Evolutionary conservation across 1,140 invertebrate genomes (phyloP), one percentile per base, ranked within the genome.

Genomic region (Eriocheir sinensis): DNA sequence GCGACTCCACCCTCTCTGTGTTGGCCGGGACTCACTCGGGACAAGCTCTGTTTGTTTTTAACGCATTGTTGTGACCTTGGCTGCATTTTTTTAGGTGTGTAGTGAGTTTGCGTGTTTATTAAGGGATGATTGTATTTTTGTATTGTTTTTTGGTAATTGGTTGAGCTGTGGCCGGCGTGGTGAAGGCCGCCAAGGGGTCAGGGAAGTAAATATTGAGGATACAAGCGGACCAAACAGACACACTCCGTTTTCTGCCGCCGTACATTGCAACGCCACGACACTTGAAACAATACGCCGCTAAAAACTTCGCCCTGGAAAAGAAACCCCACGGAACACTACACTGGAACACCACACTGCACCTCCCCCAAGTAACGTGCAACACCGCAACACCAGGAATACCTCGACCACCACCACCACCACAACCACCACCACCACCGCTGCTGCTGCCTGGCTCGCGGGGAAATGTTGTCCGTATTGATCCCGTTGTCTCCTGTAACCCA

Each of bases 401-500:
- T n/a, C 6, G n/a, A 72, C 60, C 60, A 72, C 9, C 53, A 60
- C 53, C 53, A 60, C 53, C 60, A 72, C 60, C 60, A 72, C 60
- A 21, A 72, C 60, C 60, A 72, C 60, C 60, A 72, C 60, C 60
- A 72, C 60, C 60, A 72, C 60, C 60, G n/a, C 60, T n/a, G n/a
- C 60, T n/a, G 60, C 60, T 72, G 60, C 60, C 60, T 72, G 60
- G n/a, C 60, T 72, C 60, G 60, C 60, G 60, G 4, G 60, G 60
- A 72, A 72, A 72, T 72, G 60, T 72, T 72, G 60, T 21, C 60
- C 60, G 60, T 72, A 72, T 72, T 72, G 60, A 72, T 72, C 60
- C 27, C 21, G 21, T 72, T 72, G 60, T 72, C 60, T 72, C 60
- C 60, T 72, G 60, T 72, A 72, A 72, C 60, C 60, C 60, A 72